Conservation (phyloP, 2,113 vertebrate species). For the Heterocephalus glaber region DNA sequence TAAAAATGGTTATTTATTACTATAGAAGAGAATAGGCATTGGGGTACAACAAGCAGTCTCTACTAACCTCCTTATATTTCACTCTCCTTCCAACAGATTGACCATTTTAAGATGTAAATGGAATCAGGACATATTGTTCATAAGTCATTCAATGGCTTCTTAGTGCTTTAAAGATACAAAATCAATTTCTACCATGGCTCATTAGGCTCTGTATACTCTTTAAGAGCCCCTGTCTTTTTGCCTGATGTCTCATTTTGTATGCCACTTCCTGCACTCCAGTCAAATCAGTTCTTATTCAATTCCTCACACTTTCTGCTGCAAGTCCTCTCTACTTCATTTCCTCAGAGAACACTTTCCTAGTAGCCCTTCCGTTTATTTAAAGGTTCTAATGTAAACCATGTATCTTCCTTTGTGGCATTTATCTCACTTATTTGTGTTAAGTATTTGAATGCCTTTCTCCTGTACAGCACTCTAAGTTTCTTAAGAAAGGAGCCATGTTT, state of each 20-base stretch:
- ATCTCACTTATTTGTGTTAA: neutral
- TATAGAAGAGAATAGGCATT: neutral
- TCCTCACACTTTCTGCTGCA: neutral
- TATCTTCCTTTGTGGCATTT: neutral
- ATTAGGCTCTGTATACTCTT: neutral
- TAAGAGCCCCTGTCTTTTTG: neutral
- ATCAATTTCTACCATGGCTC: neutral
- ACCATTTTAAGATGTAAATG: neutral
- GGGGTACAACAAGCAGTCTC: neutral
- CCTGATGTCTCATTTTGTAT: neutral
- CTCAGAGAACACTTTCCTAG: neutral
- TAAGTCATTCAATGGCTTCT: constrained; percentile 1
- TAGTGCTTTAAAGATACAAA: constrained; percentile 13
- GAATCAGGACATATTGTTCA: neutral
- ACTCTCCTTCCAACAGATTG: constrained; percentile 19
- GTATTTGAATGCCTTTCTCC: neutral
- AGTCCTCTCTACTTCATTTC: neutral
- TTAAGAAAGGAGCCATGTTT: neutral
- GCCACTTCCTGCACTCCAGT: neutral
- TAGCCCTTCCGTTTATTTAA: neutral
- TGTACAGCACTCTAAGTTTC: neutral
- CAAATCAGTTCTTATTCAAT: neutral
- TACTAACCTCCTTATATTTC: neutral
- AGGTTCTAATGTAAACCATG: neutral
- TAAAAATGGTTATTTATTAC: neutral